A percentile compares a stretch with the other conserved stretches of the same genome.
These are phyloP conservation scores for Spea bombifrons DNA, from an alignment of 2,113 vertebrate species.

Conservation along the genomic window DNA sequence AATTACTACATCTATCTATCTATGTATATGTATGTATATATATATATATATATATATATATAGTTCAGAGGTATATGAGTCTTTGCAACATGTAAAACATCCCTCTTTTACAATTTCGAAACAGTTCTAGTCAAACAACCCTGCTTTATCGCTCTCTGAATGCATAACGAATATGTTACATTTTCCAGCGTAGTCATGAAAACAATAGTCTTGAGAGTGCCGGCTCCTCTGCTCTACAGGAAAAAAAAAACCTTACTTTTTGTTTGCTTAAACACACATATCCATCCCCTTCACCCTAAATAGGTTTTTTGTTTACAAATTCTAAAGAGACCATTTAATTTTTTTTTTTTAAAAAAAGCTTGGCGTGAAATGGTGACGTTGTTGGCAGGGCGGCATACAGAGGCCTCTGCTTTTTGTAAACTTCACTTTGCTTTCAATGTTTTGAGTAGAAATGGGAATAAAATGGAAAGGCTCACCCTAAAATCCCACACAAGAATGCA, in stretches of 20 bases:
- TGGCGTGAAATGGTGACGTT: neutral
- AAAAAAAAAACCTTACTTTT: constrained; percentile 7
- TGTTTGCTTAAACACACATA: constrained; percentile 18
- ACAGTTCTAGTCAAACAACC: constrained; percentile 26
- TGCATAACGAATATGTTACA: constrained; percentile 27
- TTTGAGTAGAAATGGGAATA: constrained; percentile 48
- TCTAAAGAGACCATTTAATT: neutral
- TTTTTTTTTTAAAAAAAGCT: neutral
- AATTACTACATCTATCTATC: no score
- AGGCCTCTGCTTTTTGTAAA: neutral
- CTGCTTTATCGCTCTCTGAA: constrained; percentile 25
- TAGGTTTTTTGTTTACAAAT: constrained; percentile 25
- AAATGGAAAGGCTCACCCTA: constrained; percentile 53
- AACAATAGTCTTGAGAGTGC: constrained; percentile 17
- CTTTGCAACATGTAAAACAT: no score
- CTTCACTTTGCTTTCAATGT: neutral
- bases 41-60: no score
- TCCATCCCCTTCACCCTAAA: constrained; percentile 11
- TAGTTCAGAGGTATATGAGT: no score
- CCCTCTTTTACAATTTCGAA: neutral
- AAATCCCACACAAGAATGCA: constrained; percentile 57
- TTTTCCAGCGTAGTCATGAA: constrained; percentile 20
- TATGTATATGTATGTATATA: no score
- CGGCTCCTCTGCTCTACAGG: neutral
- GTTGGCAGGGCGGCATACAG: neutral